A percentile compares a stretch with the other conserved stretches of the same genome.
These are phyloP conservation scores for Drosophila tsacasi DNA, from an alignment of 1,140 invertebrate species.

Conservation along the genomic window DNA sequence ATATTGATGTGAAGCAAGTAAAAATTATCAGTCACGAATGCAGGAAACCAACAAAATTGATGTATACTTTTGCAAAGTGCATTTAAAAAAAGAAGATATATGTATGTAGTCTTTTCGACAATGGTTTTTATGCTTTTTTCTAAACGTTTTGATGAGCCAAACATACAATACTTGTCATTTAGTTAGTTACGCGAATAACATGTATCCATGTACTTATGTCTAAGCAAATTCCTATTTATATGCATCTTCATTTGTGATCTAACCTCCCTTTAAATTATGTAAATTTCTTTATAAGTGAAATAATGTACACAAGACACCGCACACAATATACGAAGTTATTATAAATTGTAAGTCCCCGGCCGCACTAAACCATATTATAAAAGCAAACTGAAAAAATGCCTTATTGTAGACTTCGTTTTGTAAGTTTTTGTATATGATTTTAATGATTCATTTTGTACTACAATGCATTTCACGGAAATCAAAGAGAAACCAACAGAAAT, in stretches of 20 bases:
- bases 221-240: slow-evolving; percentile 64
- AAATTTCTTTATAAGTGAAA: slow-evolving; percentile 38
- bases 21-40: slow-evolving; percentile 40
- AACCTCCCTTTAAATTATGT: slow-evolving; percentile 40
- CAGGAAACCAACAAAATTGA: slow-evolving; percentile 48
- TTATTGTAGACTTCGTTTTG: slow-evolving; percentile 71
- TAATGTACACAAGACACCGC: slow-evolving; percentile 26
- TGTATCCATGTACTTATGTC: slow-evolving; percentile 68
- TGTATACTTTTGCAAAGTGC: slow-evolving; percentile 72
- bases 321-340: slow-evolving; percentile 32
- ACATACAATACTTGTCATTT: slow-evolving; percentile 45
- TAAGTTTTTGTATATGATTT: slow-evolving; percentile 72
- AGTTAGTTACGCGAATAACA: slow-evolving; percentile 64
- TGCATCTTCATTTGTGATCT: slow-evolving; percentile 43
- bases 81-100: slow-evolving; percentile 72
- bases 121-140: slow-evolving; percentile 28
- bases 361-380: slow-evolving; percentile 32
- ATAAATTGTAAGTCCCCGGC: slow-evolving; percentile 36
- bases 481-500: slow-evolving; percentile 46
- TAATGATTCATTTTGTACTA: slow-evolving; percentile 38
- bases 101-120: slow-evolving; percentile 37
- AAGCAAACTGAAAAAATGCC: slow-evolving; percentile 44
- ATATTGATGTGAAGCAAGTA: slow-evolving; percentile 57
- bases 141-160: slow-evolving; percentile 33
- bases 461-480: slow-evolving; percentile 47